phyloP scores from a whole-genome alignment of 2,888 invertebrate genomes.

The Brenthis ino region DNA sequence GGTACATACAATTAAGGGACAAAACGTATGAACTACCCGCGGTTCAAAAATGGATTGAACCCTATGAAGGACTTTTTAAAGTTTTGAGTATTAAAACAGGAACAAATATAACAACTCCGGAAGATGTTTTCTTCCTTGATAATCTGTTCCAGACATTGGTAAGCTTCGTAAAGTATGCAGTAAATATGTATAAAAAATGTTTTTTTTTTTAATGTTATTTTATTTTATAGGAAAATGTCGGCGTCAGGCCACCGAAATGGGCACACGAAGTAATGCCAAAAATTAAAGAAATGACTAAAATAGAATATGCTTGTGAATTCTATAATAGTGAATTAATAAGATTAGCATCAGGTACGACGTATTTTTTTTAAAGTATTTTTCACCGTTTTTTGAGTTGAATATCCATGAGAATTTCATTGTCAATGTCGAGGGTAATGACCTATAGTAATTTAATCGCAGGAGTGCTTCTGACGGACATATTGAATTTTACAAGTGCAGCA shows the following conservation, averaged over 20 bases:
- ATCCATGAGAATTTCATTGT: constrained; percentile 1
- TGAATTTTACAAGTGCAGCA: constrained; percentile 68
- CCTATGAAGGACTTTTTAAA: constrained; percentile 58
- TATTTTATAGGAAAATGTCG: constrained; percentile 67
- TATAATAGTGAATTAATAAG: constrained; percentile 62
- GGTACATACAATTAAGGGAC: constrained; percentile 60
- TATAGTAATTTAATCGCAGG: constrained; percentile 56
- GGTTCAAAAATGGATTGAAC: constrained; percentile 53
- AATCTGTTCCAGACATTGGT: constrained; percentile 77
- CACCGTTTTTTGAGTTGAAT: not conserved
- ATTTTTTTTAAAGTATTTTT: not conserved
- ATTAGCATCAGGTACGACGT: constrained; percentile 62
- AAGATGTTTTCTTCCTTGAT: constrained; percentile 73
- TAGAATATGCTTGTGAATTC: constrained; percentile 68
- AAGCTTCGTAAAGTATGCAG: constrained; percentile 35
- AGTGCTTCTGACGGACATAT: constrained; percentile 73
- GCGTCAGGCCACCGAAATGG: constrained; percentile 65
- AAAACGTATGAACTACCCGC: constrained; percentile 58
- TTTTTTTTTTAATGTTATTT: not conserved
- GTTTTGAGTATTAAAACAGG: constrained; percentile 59
- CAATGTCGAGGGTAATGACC: constrained; percentile 5
- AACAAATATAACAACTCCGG: constrained; percentile 64
- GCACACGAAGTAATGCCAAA: constrained; percentile 63
- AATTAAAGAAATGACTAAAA: constrained; percentile 72
- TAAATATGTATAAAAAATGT: not conserved